phyloP scores from a whole-genome alignment of 2,888 invertebrate genomes.

The Petrophora chlorosata region DNA sequence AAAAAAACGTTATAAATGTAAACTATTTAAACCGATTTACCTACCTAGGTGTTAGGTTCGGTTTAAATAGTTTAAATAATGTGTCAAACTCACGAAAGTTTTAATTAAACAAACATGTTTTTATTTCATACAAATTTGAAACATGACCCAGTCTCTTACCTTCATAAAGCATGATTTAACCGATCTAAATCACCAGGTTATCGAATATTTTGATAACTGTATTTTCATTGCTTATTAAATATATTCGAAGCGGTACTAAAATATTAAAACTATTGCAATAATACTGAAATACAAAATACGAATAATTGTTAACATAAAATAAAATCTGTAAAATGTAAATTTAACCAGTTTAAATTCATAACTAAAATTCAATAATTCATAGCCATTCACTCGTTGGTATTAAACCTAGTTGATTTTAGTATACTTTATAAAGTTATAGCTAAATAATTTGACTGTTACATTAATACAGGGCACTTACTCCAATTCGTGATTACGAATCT shows the following conservation, averaged over 20 bases:
- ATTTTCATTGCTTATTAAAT: not conserved
- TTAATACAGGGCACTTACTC: not conserved
- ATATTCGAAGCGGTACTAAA: not conserved
- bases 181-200: not conserved
- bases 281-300: conserved; percentile 50
- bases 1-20: no score
- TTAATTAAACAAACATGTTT: no score
- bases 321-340: conserved; percentile 40
- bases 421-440: conserved; percentile 40
- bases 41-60: no score
- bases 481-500: no score
- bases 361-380: conserved; percentile 44
- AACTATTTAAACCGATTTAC: no score
- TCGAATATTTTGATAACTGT: not conserved
- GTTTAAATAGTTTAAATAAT: no score
- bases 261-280: conserved; percentile 38
- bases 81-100: no score
- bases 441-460: conserved; percentile 47
- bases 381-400: conserved; percentile 40
- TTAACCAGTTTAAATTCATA: conserved; percentile 33
- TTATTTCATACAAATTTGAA: no score
- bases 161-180: no score
- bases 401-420: conserved; percentile 24
- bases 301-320: conserved; percentile 39
- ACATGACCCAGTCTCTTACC: no score